These are phyloP conservation scores for Drosophila antonietae DNA, from an alignment of 2,888 invertebrate genomes.

Conservation along the genomic window DNA sequence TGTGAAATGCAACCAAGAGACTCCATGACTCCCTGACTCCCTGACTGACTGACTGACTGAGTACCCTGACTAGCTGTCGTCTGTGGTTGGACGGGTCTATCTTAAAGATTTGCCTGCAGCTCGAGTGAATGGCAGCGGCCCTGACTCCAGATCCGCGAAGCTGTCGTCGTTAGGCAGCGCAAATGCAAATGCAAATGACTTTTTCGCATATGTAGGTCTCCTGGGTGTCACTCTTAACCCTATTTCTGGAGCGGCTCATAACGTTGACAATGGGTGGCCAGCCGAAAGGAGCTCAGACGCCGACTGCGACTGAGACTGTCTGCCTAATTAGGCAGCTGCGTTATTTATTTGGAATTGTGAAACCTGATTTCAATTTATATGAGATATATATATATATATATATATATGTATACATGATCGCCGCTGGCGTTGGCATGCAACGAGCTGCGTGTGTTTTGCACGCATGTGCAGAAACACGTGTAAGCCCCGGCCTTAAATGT, in stretches of 20 bases:
- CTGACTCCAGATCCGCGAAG: slow-evolving; percentile 24
- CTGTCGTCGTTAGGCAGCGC: slow-evolving; percentile 61
- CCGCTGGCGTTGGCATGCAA: slow-evolving; percentile 35
- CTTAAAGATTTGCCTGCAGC: slow-evolving; percentile 48
- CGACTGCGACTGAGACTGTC: slow-evolving; percentile 1
- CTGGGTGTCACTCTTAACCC: slow-evolving; percentile 79
- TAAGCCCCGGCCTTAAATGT: slow-evolving; percentile 44
- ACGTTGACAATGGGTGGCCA: slow-evolving; percentile 64
- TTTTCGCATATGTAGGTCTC: slow-evolving; percentile 75
- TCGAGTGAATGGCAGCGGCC: slow-evolving; percentile 37
- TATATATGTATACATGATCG: slow-evolving; percentile 10
- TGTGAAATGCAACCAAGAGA: slow-evolving; percentile 69
- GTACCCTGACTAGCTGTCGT: slow-evolving; percentile 30
- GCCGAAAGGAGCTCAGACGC: background rate
- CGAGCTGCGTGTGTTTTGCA: slow-evolving; percentile 12
- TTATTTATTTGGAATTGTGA: slow-evolving; percentile 12
- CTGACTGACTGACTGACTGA: slow-evolving; percentile 38
- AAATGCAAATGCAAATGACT: slow-evolving; percentile 72
- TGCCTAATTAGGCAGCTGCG: slow-evolving; percentile 43
- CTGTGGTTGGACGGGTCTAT: slow-evolving; percentile 27
- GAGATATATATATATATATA: slow-evolving; percentile 7
- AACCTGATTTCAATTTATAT: slow-evolving; percentile 35
- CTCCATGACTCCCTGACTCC: slow-evolving; percentile 35
- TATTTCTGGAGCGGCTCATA: slow-evolving; percentile 67
- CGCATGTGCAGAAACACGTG: slow-evolving; percentile 57